A percentile compares a stretch with the other conserved stretches of the same genome.
phyloP scores from a whole-genome alignment of 64 coral and sea anemone species.

The Porites australiensis region DNA sequence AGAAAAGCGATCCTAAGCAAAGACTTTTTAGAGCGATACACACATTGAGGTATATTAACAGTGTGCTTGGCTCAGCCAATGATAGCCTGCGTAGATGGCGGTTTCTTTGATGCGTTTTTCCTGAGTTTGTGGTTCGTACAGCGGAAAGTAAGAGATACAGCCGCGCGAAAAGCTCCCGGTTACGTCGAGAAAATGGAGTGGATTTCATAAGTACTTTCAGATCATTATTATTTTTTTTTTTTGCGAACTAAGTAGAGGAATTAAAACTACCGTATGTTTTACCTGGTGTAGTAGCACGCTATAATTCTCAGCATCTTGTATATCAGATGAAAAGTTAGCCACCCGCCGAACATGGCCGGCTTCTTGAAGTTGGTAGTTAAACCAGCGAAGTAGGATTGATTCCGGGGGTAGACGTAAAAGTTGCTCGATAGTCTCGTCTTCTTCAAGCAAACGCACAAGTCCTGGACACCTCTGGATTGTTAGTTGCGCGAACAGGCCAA shows the following conservation, averaged over 20 bases:
- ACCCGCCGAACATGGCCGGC: slow-evolving; percentile 84
- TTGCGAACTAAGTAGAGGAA: neutral
- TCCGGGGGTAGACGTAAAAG: slow-evolving; percentile 85
- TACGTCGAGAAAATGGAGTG: too few species aligned
- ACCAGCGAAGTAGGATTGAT: slow-evolving; percentile 89
- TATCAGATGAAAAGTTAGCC: slow-evolving; percentile 83
- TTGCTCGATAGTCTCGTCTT: slow-evolving; percentile 81
- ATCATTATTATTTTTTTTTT: too few species aligned
- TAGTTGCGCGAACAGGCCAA: slow-evolving; percentile 87
- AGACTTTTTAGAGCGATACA: too few species aligned
- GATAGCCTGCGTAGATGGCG: too few species aligned
- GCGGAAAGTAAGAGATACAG: too few species aligned
- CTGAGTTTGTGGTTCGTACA: too few species aligned
- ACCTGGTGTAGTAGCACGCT: slow-evolving; percentile 92
- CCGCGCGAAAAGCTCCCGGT: too few species aligned
- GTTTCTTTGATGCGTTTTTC: too few species aligned
- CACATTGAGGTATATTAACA: too few species aligned
- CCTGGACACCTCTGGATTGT: slow-evolving; percentile 89
- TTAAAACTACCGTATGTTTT: neutral
- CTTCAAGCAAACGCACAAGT: slow-evolving; percentile 79
- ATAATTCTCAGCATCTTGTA: slow-evolving; percentile 90
- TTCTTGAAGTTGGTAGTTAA: slow-evolving; percentile 92
- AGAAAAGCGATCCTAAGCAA: too few species aligned
- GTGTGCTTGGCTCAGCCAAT: too few species aligned
- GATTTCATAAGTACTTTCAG: too few species aligned